Evolutionary conservation across 2,797 vertebrate genomes (phyloP).

Genomic region (Gymnothorax reevesii): DNA sequence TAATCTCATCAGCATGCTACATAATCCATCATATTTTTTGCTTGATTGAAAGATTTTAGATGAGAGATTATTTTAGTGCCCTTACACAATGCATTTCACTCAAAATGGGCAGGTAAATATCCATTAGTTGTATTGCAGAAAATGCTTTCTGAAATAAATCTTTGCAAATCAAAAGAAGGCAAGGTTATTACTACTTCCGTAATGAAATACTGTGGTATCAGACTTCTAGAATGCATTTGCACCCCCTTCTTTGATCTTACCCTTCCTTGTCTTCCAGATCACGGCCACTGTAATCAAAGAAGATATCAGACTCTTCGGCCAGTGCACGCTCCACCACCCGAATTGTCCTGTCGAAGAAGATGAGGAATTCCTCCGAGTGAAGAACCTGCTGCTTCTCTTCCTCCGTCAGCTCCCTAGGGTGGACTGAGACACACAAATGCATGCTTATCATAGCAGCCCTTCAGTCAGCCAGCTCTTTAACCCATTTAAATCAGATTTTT

Average conservation of each 20-base stretch:
- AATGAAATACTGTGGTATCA: background rate
- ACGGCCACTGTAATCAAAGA: slow-evolving; percentile 86
- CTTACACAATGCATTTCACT: background rate
- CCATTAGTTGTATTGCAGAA: background rate
- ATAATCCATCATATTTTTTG: too few species aligned
- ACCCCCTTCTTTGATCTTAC: slow-evolving; percentile 60
- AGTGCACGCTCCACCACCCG: slow-evolving; percentile 81
- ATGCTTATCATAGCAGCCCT: background rate
- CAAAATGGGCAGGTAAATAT: background rate
- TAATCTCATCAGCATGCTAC: background rate
- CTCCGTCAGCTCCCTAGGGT: slow-evolving; percentile 82
- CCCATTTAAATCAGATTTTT: too few species aligned
- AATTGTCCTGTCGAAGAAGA: slow-evolving; percentile 84
- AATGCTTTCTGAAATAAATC: background rate
- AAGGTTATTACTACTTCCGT: background rate
- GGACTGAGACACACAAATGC: slow-evolving; percentile 58
- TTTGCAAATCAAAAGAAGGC: background rate
- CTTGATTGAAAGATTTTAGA: background rate
- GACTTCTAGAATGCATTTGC: background rate
- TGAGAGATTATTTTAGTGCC: background rate
- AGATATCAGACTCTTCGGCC: slow-evolving; percentile 84
- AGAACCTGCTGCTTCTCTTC: slow-evolving; percentile 86
- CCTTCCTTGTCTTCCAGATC: slow-evolving; percentile 84
- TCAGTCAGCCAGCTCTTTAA: background rate
- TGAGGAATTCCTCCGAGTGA: slow-evolving; percentile 85